These are phyloP conservation scores for Ascaphus truei DNA, from an alignment of 2,113 vertebrate genomes.

Conservation along the genomic window DNA sequence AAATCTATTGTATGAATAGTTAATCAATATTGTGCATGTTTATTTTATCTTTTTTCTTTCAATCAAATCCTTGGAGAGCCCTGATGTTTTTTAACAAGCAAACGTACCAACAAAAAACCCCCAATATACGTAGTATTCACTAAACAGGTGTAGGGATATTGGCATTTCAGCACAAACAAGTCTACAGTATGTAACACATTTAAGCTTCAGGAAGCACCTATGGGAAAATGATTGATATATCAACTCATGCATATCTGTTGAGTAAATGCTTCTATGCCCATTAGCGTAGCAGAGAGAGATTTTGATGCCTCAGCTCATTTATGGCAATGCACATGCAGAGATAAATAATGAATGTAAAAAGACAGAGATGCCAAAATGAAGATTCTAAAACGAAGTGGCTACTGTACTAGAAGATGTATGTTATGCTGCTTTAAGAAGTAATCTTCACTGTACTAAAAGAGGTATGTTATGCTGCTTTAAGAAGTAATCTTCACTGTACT, in stretches of 20 bases:
- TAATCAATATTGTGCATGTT: no score
- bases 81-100: background rate
- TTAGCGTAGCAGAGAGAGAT: constrained; percentile 15
- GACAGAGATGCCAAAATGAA: background rate
- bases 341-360: constrained; percentile 6
- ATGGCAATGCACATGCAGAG: background rate
- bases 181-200: constrained; percentile 29
- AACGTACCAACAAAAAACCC: background rate
- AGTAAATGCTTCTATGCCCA: constrained; percentile 19
- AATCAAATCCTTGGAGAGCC: background rate
- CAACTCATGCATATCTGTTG: constrained; percentile 26
- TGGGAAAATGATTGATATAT: constrained; percentile 27
- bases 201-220: constrained; percentile 17
- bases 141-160: constrained; percentile 5
- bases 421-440: background rate
- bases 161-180: constrained; percentile 23
- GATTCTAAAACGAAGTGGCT: background rate
- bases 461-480: no score
- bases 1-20: no score
- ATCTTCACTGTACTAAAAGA: no score
- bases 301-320: constrained; percentile 23
- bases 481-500: no score
- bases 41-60: background rate
- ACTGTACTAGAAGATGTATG: background rate
- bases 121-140: background rate